These are phyloP conservation scores for Laspeyria flexula DNA, from an alignment of 2,888 invertebrate species.

Conservation along the genomic window DNA sequence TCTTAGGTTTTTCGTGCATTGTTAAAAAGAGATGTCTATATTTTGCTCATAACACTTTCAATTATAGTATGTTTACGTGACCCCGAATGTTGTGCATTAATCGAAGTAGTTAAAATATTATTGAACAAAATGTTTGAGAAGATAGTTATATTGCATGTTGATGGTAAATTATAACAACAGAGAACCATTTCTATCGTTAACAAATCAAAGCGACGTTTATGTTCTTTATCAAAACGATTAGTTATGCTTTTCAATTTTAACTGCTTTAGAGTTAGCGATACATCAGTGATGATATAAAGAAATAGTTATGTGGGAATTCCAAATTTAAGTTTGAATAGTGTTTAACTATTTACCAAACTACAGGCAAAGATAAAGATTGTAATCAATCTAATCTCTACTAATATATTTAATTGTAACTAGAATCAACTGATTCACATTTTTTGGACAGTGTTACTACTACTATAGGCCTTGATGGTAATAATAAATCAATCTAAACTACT, in stretches of 20 bases:
- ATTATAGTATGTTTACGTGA: too few relatives aligned
- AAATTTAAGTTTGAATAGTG: too few relatives aligned
- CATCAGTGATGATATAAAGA: neutral
- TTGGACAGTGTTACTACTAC: too few relatives aligned
- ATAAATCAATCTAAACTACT: neutral
- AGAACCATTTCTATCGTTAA: constrained; percentile 9
- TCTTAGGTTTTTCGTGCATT: too few relatives aligned
- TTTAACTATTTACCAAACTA: too few relatives aligned
- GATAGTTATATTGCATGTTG: neutral
- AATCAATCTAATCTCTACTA: too few relatives aligned
- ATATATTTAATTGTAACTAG: too few relatives aligned
- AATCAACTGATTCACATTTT: too few relatives aligned
- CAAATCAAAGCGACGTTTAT: constrained; percentile 13
- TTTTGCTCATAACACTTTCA: too few relatives aligned
- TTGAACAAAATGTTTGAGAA: neutral
- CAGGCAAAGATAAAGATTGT: too few relatives aligned
- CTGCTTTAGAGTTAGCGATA: neutral
- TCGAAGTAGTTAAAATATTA: neutral
- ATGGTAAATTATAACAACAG: neutral
- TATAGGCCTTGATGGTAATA: too few relatives aligned
- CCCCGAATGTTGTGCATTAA: neutral
- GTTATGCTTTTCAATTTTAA: constrained; percentile 15
- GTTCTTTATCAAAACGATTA: constrained; percentile 21
- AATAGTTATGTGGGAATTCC: neutral
- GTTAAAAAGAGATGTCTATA: too few relatives aligned